Evolutionary conservation across 2,797 vertebrate species (phyloP).

Genomic region (Pipistrellus pygmaeus): DNA sequence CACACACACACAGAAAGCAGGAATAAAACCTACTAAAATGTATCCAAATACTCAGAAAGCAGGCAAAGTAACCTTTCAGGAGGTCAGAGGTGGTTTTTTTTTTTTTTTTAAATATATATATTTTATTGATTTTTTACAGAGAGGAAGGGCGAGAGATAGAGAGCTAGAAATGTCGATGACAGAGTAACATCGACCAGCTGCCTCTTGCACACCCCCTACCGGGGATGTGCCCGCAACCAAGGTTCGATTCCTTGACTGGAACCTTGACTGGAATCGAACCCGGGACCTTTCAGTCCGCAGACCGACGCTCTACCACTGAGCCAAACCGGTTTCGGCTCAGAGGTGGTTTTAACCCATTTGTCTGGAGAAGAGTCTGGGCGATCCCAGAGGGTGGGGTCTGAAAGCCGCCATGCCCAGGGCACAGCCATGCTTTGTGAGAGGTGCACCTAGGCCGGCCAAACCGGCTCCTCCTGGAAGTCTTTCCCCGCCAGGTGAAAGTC

Average conservation of each 20-base stretch:
- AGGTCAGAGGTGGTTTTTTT: not conserved
- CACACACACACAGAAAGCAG: not conserved
- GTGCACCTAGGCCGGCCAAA: not conserved
- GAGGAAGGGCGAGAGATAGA: no score
- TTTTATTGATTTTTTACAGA: no score
- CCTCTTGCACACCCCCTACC: no score
- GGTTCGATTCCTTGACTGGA: no score
- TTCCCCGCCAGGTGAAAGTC: not conserved
- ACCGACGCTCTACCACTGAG: no score
- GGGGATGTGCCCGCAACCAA: no score
- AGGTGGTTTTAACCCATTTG: not conserved
- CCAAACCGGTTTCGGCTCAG: no score
- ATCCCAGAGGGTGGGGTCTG: not conserved
- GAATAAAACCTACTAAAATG: not conserved
- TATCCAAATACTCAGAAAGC: not conserved
- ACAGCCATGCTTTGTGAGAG: not conserved
- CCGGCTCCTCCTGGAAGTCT: not conserved
- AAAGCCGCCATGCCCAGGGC: not conserved
- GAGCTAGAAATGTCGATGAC: no score
- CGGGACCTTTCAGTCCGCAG: no score
- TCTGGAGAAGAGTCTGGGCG: not conserved
- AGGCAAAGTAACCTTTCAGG: not conserved
- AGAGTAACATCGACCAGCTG: no score
- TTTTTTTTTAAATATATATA: no score
- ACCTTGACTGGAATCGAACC: no score